Percentiles rank a stretch among this genome's conserved stretches.
Evolutionary conservation across 2,797 vertebrate genomes (phyloP).

Genomic region (Cyclura pinguis): DNA sequence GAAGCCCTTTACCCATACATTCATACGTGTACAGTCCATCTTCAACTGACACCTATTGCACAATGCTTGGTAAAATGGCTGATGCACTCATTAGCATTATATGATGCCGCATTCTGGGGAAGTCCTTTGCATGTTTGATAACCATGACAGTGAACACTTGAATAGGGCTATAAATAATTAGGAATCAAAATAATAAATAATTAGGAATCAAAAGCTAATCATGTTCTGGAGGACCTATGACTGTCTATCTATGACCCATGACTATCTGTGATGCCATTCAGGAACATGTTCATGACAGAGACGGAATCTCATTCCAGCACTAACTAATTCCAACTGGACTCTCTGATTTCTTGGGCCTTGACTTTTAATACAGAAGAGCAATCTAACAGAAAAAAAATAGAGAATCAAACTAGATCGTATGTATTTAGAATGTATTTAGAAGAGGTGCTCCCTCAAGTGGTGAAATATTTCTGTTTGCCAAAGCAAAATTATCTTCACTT

Average conservation of each 20-base stretch:
- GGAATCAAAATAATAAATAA: neutral
- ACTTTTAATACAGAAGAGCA: neutral
- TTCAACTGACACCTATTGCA: neutral
- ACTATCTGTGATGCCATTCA: neutral
- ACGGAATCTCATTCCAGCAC: too few relatives aligned
- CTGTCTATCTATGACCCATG: neutral
- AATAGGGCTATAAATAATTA: neutral
- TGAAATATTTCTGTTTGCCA: too few relatives aligned
- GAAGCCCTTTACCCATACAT: neutral
- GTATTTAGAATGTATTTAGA: too few relatives aligned
- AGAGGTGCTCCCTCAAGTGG: too few relatives aligned
- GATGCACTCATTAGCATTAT: neutral
- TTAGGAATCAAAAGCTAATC: neutral
- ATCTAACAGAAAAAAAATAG: neutral
- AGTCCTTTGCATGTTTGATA: neutral
- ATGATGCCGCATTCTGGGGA: neutral
- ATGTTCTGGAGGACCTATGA: neutral
- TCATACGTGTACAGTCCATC: neutral
- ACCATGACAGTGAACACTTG: neutral
- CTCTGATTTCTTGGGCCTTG: neutral
- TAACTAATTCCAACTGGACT: neutral
- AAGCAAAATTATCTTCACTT: too few relatives aligned
- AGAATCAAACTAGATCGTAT: neutral
- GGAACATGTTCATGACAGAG: neutral
- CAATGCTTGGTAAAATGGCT: neutral